Percentiles rank a stretch among this genome's conserved stretches.
These are phyloP conservation scores for Casuarius casuarius DNA, from an alignment of 2,113 vertebrate genomes.

Conservation along the genomic window DNA sequence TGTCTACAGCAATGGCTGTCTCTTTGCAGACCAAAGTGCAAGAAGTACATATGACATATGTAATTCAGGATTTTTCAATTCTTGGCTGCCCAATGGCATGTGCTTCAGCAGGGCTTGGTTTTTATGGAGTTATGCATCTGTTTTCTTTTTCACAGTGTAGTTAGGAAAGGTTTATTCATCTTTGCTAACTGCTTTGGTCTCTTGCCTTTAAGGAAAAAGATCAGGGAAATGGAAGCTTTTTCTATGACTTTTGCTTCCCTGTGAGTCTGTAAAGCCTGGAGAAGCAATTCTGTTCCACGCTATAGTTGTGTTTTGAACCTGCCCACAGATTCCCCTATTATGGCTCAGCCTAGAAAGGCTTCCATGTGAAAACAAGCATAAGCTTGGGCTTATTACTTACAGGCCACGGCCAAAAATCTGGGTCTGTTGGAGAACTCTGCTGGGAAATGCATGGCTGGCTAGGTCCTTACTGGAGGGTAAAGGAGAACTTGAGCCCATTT, in stretches of 20 bases:
- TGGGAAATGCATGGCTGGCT: background rate
- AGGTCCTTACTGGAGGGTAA: background rate
- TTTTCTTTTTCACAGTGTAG: background rate
- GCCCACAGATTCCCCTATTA: background rate
- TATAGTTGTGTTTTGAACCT: background rate
- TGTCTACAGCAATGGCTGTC: background rate
- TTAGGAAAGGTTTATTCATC: background rate
- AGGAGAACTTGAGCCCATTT: background rate
- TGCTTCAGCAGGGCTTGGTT: background rate
- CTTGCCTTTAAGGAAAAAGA: background rate
- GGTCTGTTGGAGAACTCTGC: background rate
- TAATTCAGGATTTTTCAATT: background rate
- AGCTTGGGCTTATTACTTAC: fast-evolving
- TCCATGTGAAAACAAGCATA: background rate
- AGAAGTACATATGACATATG: fast-evolving
- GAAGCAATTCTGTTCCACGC: background rate
- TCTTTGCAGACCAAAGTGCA: background rate
- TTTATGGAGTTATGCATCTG: background rate
- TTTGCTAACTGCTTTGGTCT: background rate
- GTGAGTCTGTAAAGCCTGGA: background rate
- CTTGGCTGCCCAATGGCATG: background rate
- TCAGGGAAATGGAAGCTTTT: background rate
- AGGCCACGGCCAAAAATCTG: background rate
- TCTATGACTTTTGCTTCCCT: background rate
- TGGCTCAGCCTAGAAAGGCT: background rate